phyloP scores from a whole-genome alignment of 1,140 invertebrate genomes.

The Hycleus cichorii region DNA sequence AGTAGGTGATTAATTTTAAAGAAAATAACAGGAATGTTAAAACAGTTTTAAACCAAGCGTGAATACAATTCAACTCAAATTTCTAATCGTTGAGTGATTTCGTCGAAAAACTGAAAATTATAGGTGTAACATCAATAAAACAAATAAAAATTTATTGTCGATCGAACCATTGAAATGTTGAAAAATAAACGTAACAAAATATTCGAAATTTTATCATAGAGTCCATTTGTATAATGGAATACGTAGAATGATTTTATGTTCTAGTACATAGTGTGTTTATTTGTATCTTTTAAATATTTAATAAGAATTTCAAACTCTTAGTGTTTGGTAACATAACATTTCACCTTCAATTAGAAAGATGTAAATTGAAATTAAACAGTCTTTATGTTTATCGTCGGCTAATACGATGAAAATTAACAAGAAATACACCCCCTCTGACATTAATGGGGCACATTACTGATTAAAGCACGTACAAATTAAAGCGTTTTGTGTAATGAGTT shows the following conservation, averaged over 20 bases:
- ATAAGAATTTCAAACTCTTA: constrained; percentile 4
- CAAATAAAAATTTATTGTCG: no score
- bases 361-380: constrained; percentile 10
- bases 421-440: constrained; percentile 2
- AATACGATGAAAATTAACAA: constrained; percentile 10
- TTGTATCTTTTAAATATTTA: background rate
- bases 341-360: constrained; percentile 12
- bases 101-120: no score
- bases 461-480: constrained; percentile 5
- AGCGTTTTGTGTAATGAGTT: no score
- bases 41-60: no score
- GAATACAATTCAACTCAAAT: no score
- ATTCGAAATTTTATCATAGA: constrained; percentile 4
- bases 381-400: constrained; percentile 2
- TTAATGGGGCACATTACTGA: constrained; percentile 3
- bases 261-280: background rate
- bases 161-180: background rate
- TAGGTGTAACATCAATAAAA: no score
- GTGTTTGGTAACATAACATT: constrained; percentile 1
- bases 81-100: no score
- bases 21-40: no score
- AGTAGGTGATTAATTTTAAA: no score
- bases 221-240: constrained; percentile 9
- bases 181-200: constrained; percentile 3
- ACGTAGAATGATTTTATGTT: constrained; percentile 3